Evolutionary conservation across 2,113 vertebrate species (phyloP).

Genomic region (Oreamnos americanus): DNA sequence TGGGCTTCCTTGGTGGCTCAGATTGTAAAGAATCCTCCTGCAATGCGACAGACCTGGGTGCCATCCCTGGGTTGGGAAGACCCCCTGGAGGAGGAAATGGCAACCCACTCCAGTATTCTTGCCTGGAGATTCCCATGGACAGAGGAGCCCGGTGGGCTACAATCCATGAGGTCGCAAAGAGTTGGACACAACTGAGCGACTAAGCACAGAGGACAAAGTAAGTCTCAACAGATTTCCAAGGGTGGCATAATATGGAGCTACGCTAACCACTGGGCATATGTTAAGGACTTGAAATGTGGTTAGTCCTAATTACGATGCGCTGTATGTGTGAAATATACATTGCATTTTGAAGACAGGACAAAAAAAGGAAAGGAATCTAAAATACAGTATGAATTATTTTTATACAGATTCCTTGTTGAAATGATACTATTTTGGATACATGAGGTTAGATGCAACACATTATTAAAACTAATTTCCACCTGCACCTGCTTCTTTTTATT

Average conservation of each 20-base stretch:
- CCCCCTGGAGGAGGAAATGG: neutral
- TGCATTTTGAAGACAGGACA: neutral
- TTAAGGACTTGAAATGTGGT: neutral
- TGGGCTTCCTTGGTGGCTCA: neutral
- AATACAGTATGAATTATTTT: neutral
- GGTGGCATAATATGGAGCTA: neutral
- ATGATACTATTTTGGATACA: neutral
- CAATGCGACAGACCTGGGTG: neutral
- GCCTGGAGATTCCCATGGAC: neutral
- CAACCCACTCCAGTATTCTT: neutral
- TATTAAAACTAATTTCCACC: slow-evolving; percentile 13
- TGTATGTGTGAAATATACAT: neutral
- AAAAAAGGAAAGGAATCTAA: neutral
- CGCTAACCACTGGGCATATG: neutral
- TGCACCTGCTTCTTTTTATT: neutral
- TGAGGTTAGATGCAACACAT: neutral
- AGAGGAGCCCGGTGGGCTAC: neutral
- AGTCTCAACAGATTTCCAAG: neutral
- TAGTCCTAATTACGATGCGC: neutral
- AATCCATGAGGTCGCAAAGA: neutral
- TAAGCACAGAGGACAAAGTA: neutral
- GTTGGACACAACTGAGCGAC: neutral
- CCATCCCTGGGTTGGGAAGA: neutral
- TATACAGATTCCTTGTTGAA: neutral
- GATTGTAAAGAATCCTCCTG: neutral